Percentiles rank a stretch among this genome's conserved stretches.
Conservation (phyloP, 1,140 invertebrate genomes). For the Lepidurus couesii region DNA sequence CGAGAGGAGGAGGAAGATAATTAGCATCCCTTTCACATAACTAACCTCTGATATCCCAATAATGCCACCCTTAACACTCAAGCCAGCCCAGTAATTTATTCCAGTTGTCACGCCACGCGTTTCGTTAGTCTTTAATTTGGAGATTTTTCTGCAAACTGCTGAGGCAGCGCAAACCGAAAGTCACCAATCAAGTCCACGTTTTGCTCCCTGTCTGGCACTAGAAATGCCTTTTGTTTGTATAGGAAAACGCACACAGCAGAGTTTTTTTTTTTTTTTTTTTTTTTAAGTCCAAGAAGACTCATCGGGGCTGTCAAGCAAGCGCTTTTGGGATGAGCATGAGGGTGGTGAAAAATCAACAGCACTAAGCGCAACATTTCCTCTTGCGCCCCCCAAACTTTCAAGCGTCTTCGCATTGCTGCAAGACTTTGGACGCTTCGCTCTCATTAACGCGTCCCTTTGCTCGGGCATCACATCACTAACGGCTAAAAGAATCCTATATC, state of each 20-base stretch:
- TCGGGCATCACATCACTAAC: neutral
- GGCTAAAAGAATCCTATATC: neutral
- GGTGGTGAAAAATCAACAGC: conserved; percentile 7
- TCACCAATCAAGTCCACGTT: neutral
- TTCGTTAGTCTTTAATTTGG: neutral
- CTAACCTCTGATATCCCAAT: conserved; percentile 19
- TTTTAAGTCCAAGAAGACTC: neutral
- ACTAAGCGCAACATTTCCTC: conserved; percentile 8
- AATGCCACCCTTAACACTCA: conserved; percentile 15
- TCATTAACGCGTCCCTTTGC: neutral
- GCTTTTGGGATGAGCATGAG: neutral
- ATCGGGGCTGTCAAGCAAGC: neutral
- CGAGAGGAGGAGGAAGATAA: neutral
- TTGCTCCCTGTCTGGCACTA: neutral
- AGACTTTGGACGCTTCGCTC: neutral
- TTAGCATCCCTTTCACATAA: conserved; percentile 22
- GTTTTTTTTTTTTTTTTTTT: no score
- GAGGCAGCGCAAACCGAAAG: neutral
- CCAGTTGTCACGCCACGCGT: conserved; percentile 11
- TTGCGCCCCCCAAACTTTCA: neutral
- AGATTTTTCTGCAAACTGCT: neutral
- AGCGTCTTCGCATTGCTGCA: neutral
- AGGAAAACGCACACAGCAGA: neutral
- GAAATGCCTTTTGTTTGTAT: neutral
- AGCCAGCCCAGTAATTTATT: conserved; percentile 8